Percentiles rank a stretch among this genome's conserved stretches.
These are phyloP conservation scores for Perccottus glenii DNA, from an alignment of 2,113 vertebrate species.

Conservation along the genomic window DNA sequence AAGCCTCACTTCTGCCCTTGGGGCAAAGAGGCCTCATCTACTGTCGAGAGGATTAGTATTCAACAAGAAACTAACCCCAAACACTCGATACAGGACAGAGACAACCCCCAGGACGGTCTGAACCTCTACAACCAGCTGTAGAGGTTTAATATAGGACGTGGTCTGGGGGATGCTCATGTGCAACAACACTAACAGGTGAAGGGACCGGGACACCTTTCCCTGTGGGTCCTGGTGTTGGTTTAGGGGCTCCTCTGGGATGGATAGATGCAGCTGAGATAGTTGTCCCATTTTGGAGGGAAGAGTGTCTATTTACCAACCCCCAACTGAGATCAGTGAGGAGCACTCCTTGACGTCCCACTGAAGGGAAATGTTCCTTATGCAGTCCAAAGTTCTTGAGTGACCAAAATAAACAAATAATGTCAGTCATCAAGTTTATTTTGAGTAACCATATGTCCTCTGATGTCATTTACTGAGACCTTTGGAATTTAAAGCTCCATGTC, in stretches of 20 bases:
- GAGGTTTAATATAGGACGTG: conserved; percentile 17
- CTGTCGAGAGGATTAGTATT: conserved; percentile 29
- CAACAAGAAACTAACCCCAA: conserved; percentile 13
- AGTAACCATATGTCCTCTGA: too few relatives aligned
- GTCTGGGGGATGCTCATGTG: conserved; percentile 41
- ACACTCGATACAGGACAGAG: conserved; percentile 8
- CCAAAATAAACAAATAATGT: too few relatives aligned
- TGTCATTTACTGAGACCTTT: too few relatives aligned
- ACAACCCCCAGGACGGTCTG: conserved; percentile 16
- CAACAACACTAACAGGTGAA: conserved; percentile 64
- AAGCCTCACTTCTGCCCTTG: conserved; percentile 8
- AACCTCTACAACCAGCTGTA: conserved; percentile 49
- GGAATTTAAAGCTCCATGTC: too few relatives aligned
- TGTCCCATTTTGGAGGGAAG: conserved; percentile 4
- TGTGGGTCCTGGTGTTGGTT: conserved; percentile 26
- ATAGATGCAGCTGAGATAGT: conserved; percentile 57
- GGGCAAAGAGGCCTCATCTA: conserved; percentile 24
- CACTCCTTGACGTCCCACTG: too few relatives aligned
- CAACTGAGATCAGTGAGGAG: conserved; percentile 21
- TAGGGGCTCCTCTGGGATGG: conserved; percentile 45
- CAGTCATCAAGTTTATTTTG: too few relatives aligned
- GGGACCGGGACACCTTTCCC: conserved; percentile 38
- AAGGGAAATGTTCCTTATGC: too few relatives aligned
- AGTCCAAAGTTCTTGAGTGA: too few relatives aligned
- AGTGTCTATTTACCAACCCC: conserved; percentile 31